Percentiles rank a stretch among this genome's conserved stretches.
These are phyloP conservation scores for Menidia beryllina DNA, from an alignment of 2,113 vertebrate genomes.

Conservation along the genomic window DNA sequence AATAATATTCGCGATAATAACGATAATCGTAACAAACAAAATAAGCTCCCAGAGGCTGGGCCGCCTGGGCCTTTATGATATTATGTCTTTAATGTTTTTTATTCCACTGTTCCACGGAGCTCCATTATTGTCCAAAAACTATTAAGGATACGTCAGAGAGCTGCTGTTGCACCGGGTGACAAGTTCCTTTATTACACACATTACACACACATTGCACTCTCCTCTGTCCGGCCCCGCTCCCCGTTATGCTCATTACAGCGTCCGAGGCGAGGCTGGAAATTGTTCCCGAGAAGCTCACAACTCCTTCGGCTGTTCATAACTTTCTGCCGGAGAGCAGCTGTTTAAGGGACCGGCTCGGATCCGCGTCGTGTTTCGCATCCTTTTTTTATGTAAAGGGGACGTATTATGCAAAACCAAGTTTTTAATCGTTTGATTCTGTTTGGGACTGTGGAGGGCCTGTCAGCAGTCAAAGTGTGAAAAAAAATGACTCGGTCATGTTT, in stretches of 20 bases:
- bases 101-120: slow-evolving; percentile 20
- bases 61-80: background rate
- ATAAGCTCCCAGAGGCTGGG: slow-evolving; percentile 11
- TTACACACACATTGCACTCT: slow-evolving; percentile 9
- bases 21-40: slow-evolving; percentile 12
- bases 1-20: slow-evolving; percentile 25
- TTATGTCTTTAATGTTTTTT: background rate
- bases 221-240: background rate
- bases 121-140: slow-evolving; percentile 30
- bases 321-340: background rate
- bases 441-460: too few relatives aligned
- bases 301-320: background rate
- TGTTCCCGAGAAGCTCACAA: slow-evolving; percentile 1
- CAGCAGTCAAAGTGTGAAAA: too few relatives aligned
- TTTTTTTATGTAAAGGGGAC: too few relatives aligned
- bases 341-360: background rate
- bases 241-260: slow-evolving; percentile 5
- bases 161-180: background rate
- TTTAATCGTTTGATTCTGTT: too few relatives aligned
- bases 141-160: slow-evolving; percentile 28
- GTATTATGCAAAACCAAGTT: too few relatives aligned
- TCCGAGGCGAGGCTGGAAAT: slow-evolving; percentile 9
- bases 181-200: slow-evolving; percentile 2
- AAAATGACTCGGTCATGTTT: too few relatives aligned
- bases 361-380: too few relatives aligned